These are phyloP conservation scores for Drosophila fungiperda DNA, from an alignment of 2,888 invertebrate genomes.

Conservation along the genomic window DNA sequence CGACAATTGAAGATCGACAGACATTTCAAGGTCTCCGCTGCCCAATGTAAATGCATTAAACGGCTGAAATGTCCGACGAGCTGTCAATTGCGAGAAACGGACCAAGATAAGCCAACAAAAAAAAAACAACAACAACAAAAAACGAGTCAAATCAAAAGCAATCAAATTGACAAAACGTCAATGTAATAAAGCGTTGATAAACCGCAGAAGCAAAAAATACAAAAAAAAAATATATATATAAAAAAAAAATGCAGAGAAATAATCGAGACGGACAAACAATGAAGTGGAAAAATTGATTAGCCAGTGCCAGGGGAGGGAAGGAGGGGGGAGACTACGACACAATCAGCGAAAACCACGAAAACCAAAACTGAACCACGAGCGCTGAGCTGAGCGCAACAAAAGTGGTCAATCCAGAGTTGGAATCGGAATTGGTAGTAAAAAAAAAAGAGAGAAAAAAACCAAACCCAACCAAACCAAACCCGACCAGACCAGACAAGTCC, in stretches of 20 bases:
- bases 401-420: slow-evolving; percentile 56
- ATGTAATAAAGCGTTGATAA: slow-evolving; percentile 83
- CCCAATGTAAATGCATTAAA: slow-evolving; percentile 56
- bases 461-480: not conserved
- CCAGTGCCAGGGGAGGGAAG: slow-evolving; percentile 24
- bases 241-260: slow-evolving; percentile 14
- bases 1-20: slow-evolving; percentile 28
- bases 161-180: slow-evolving; percentile 84
- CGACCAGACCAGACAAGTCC: slow-evolving; percentile 5
- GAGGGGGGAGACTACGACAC: slow-evolving; percentile 1
- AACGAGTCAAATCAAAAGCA: slow-evolving; percentile 79
- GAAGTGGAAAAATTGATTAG: slow-evolving; percentile 69
- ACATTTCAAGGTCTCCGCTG: slow-evolving; percentile 68
- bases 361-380: slow-evolving; percentile 46
- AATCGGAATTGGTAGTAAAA: slow-evolving; percentile 12
- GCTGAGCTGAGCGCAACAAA: slow-evolving; percentile 54
- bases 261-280: slow-evolving; percentile 41
- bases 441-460: not conserved
- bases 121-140: slow-evolving; percentile 13
- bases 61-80: slow-evolving; percentile 44
- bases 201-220: slow-evolving; percentile 60
- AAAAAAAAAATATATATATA: not conserved
- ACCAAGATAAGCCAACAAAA: slow-evolving; percentile 26
- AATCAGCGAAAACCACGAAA: slow-evolving; percentile 60
- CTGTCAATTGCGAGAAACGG: slow-evolving; percentile 40